These are phyloP conservation scores for Gasterosteus nipponicus DNA, from an alignment of 2,113 vertebrate genomes.

Conservation along the genomic window DNA sequence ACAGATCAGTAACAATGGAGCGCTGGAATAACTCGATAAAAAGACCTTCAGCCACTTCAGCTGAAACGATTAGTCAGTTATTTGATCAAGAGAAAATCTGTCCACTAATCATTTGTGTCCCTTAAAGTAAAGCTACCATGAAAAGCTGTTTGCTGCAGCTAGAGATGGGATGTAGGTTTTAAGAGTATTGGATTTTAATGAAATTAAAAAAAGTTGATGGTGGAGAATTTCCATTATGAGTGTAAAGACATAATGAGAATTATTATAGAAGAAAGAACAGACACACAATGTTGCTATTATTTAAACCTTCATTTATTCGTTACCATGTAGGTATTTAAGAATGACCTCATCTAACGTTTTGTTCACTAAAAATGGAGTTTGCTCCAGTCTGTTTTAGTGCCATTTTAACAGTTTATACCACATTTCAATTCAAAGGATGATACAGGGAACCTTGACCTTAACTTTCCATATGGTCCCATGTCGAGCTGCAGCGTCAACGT, in stretches of 20 bases:
- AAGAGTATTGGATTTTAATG: background rate
- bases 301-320: background rate
- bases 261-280: background rate
- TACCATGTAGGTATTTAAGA: background rate
- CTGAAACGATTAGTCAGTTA: background rate
- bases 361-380: background rate
- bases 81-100: background rate
- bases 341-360: background rate
- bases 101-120: background rate
- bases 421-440: background rate
- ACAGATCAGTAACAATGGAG: background rate
- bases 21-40: background rate
- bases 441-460: background rate
- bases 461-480: background rate
- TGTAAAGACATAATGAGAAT: background rate
- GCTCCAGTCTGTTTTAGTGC: background rate
- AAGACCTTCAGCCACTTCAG: background rate
- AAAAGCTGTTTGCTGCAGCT: background rate
- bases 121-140: background rate
- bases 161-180: background rate
- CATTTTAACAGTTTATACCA: background rate
- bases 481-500: background rate
- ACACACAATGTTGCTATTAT: background rate
- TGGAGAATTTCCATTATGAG: background rate
- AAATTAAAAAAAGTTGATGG: background rate